Evolutionary conservation across 2,797 vertebrate genomes (phyloP).

Genomic region (Microcaecilia unicolor): DNA sequence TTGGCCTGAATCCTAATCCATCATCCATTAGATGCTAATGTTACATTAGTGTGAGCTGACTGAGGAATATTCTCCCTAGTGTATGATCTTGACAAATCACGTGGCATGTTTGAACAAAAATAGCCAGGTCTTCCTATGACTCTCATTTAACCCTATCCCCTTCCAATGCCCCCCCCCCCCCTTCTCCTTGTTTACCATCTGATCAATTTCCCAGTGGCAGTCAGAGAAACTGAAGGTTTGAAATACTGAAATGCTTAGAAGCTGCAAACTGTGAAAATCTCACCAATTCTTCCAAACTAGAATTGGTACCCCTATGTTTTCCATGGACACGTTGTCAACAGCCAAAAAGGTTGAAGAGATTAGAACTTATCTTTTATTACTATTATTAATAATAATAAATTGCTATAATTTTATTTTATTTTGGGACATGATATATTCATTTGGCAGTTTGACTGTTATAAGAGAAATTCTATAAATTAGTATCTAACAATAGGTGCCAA

Average conservation of each 20-base stretch:
- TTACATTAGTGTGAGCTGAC: slow-evolving; percentile 16
- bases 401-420: slow-evolving; percentile 9
- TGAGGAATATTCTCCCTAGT: slow-evolving; percentile 15
- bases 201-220: slow-evolving; percentile 5
- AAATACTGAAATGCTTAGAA: slow-evolving; percentile 13
- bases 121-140: slow-evolving; percentile 7
- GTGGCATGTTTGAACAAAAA: slow-evolving; percentile 10
- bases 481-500: too few relatives aligned
- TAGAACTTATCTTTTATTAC: not conserved
- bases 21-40: slow-evolving; percentile 8
- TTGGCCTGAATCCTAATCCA: slow-evolving; percentile 16
- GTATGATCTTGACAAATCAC: slow-evolving; percentile 13
- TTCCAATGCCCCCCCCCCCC: slow-evolving; percentile 23
- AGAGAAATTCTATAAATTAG: too few relatives aligned
- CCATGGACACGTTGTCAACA: not conserved
- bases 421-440: slow-evolving; percentile 5
- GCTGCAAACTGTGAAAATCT: slow-evolving; percentile 8
- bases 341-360: not conserved
- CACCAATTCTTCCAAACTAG: not conserved
- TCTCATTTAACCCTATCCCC: slow-evolving; percentile 15
- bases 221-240: not conserved
- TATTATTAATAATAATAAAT: not conserved
- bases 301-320: too few relatives aligned
- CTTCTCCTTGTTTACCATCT: slow-evolving; percentile 5
- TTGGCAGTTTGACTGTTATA: not conserved